Base-by-base conservation (phyloP, 2,888 invertebrate species). In the Cheilosia vulpina region DNA sequence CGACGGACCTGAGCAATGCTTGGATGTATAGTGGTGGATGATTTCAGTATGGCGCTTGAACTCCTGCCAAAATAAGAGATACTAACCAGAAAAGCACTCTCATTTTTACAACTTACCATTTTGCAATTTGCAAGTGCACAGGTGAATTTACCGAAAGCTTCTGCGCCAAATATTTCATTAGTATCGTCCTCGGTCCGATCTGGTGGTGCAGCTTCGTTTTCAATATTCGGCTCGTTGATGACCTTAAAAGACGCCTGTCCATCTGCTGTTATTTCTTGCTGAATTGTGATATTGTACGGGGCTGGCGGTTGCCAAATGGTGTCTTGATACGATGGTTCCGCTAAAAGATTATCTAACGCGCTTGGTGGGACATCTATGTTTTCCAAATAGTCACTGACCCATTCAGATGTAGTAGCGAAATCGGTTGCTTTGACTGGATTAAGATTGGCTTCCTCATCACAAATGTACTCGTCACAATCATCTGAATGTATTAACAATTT, bases 31-130 rank as follows among this genome's bases (percentile, higher is more conserved):
- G 24, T 69, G 69, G 5, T 58, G 38, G 38, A 69, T 34, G n/a
- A 58, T 45, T 0, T 57, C 69, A 4, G 11, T 38, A 47, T 50
- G 47, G 13, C 24, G 58, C 24, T 31, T 69, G 9, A 41, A 72
- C 13, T 52, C 71, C 71, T 72, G 19, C 9, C 47, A 47, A 17
- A 21, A 9, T 47, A 15, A 7, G 21, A 2, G 27, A 6, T 17
- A 17, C n/a, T 7, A 27, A 17, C 13, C 15, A 11, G 24, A 17
- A 15, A 27, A 9, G 15, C 24, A 43, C 19, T 21, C 7, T 57
- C 13, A 21, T n/a, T 11, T 17, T 17, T 11, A 13, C 1, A 21
- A 45, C 57, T 11, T 47, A 69, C 69, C 57, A n/a, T 21, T 38
- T 21, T 57, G 47, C 69, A 69, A 19, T 34, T 47, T 7, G 1